Percentiles rank a stretch among this genome's conserved stretches.
Evolutionary conservation across 2,888 invertebrate genomes (phyloP).

Genomic region (Desoria tigrina): DNA sequence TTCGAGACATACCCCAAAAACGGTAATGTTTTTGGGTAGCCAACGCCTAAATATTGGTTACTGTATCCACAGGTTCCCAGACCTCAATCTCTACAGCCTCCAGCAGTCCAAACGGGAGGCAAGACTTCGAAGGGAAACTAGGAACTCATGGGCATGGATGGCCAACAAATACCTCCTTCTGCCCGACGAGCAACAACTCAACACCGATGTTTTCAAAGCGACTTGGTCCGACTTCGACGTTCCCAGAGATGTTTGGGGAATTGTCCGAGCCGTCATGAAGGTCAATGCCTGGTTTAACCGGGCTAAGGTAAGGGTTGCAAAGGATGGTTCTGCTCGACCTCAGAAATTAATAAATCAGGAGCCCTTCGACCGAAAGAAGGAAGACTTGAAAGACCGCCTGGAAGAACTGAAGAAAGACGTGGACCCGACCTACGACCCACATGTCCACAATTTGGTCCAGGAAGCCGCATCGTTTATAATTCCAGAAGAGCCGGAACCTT

Average conservation of each 20-base stretch:
- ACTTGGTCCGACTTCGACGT: conserved; percentile 28
- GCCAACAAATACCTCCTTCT: conserved; percentile 31
- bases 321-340: neutral
- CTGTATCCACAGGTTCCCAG: conserved; percentile 24
- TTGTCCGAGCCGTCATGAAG: conserved; percentile 8
- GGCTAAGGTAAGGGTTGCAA: neutral
- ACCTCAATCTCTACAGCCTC: conserved; percentile 21
- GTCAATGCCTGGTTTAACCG: conserved; percentile 4
- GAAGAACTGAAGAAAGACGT: too few species aligned
- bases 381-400: too few species aligned
- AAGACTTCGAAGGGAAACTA: conserved; percentile 1
- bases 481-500: too few species aligned
- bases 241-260: conserved; percentile 30
- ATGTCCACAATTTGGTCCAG: too few species aligned
- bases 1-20: too few species aligned
- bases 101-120: conserved; percentile 27
- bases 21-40: too few species aligned
- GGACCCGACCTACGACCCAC: too few species aligned
- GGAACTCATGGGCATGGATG: conserved; percentile 39
- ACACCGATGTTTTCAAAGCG: conserved; percentile 27
- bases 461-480: too few species aligned
- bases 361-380: too few species aligned
- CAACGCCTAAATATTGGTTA: conserved; percentile 2
- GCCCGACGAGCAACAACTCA: conserved; percentile 23
- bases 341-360: too few species aligned